These are phyloP conservation scores for Esox niger DNA, from an alignment of 2,113 vertebrate species.

Conservation along the genomic window DNA sequence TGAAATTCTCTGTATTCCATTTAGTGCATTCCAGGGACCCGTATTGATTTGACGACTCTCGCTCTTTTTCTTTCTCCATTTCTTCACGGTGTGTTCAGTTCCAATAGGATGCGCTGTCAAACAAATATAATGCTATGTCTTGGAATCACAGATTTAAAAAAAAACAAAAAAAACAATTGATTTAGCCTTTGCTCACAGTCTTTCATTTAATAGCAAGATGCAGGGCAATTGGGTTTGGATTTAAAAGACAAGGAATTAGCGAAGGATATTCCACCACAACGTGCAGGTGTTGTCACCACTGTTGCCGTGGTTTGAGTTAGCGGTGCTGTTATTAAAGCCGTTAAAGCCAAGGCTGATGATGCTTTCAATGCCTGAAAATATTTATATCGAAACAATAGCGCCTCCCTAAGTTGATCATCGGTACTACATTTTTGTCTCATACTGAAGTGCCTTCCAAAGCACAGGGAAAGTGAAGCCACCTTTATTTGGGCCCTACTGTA, in stretches of 20 bases:
- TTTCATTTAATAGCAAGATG: background rate
- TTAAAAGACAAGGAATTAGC: background rate
- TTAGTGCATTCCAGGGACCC: constrained; percentile 77
- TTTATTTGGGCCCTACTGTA: no score
- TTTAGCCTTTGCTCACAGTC: background rate
- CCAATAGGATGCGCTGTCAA: background rate
- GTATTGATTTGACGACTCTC: constrained; percentile 64
- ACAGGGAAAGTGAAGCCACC: no score
- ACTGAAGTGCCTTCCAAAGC: no score
- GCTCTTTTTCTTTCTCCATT: constrained; percentile 77
- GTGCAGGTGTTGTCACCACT: background rate
- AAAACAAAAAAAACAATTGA: background rate
- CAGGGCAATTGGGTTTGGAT: background rate
- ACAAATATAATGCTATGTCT: background rate
- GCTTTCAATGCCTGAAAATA: background rate
- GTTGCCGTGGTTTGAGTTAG: background rate
- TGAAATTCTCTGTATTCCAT: constrained; percentile 60
- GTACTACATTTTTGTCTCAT: background rate
- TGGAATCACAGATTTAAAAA: background rate
- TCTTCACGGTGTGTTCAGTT: background rate
- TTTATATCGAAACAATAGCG: background rate
- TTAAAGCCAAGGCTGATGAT: background rate
- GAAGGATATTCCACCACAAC: background rate
- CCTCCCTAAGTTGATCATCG: constrained; percentile 12
- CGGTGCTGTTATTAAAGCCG: no score